Evolutionary conservation across 2,113 vertebrate species (phyloP).

Genomic region (Nibea coibor): DNA sequence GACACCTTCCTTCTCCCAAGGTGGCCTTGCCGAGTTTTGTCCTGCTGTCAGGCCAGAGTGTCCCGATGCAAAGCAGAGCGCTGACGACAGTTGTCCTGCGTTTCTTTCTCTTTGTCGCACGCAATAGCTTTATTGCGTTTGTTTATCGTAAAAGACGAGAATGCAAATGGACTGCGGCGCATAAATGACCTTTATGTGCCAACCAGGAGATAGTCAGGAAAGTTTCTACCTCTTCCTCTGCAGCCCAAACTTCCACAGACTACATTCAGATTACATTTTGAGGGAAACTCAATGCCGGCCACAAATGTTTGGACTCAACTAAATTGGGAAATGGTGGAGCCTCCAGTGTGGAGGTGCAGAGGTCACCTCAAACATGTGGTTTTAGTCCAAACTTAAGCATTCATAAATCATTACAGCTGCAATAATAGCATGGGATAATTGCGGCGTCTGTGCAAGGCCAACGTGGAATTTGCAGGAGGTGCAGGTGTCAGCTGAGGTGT

Average conservation of each 20-base stretch:
- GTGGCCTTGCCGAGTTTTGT: neutral
- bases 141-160: slow-evolving; percentile 25
- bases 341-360: neutral
- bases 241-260: neutral
- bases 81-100: neutral
- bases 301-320: neutral
- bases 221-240: neutral
- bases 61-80: slow-evolving; percentile 5
- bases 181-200: slow-evolving; percentile 30
- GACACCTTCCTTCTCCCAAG: slow-evolving; percentile 25
- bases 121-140: slow-evolving; percentile 25
- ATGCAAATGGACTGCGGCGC: slow-evolving; percentile 31
- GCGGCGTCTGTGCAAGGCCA: neutral
- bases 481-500: neutral
- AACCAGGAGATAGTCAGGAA: neutral
- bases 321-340: neutral
- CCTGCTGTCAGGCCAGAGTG: neutral
- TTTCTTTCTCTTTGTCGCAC: slow-evolving; percentile 3
- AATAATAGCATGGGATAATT: too few species aligned
- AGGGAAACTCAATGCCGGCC: neutral
- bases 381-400: neutral
- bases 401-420: neutral
- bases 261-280: neutral
- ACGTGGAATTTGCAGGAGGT: neutral
- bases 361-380: neutral